Conservation (phyloP, 2,113 vertebrate species). For the Malurus elegans region DNA sequence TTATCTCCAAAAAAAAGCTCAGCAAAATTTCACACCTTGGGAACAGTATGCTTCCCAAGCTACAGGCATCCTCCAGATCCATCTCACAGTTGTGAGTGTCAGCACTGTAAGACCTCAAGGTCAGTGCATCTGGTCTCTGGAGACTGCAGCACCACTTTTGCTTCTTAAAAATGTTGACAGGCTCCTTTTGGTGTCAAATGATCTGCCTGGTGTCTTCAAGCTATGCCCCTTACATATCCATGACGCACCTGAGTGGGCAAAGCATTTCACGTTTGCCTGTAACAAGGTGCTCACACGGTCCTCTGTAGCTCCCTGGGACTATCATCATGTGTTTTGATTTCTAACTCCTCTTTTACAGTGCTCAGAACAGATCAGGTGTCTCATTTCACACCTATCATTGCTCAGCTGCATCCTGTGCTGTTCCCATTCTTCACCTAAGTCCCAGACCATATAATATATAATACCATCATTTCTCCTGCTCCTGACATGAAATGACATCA, state of each 20-base stretch:
- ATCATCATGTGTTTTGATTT: neutral
- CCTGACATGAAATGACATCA: neutral
- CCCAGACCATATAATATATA: neutral
- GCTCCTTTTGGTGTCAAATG: neutral
- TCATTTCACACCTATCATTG: neutral
- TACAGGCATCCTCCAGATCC: neutral
- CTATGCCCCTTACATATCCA: neutral
- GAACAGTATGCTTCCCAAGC: neutral
- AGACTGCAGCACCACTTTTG: neutral
- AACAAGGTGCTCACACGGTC: neutral
- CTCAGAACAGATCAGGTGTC: neutral
- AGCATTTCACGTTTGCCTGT: neutral
- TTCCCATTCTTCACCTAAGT: neutral
- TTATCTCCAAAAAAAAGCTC: neutral
- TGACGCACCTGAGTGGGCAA: neutral
- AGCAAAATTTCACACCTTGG: neutral
- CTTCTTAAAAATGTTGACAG: conserved; percentile 2
- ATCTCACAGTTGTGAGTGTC: neutral
- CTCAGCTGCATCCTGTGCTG: neutral
- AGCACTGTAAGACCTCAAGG: neutral
- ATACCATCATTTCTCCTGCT: neutral
- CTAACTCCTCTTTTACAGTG: neutral
- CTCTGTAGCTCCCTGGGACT: neutral
- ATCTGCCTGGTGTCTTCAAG: neutral
- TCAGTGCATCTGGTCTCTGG: neutral